Evolutionary conservation across 2,113 vertebrate species (phyloP).

Genomic region (Lophotis ruficrista): DNA sequence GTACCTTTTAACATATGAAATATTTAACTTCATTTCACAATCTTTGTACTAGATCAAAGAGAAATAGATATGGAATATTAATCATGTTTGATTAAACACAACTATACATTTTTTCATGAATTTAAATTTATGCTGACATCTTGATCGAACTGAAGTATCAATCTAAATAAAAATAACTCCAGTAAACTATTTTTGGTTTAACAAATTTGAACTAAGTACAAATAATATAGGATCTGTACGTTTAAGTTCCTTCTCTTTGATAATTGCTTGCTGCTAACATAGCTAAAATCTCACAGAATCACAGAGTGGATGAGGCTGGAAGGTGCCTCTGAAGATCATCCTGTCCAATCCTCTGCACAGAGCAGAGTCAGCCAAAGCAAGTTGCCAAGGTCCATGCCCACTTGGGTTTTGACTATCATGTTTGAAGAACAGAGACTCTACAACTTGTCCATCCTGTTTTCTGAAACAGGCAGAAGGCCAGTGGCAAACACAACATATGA

Average conservation of each 20-base stretch:
- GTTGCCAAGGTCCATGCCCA: not conserved
- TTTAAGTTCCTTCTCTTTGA: not conserved
- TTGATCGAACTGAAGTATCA: not conserved
- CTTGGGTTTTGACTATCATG: not conserved
- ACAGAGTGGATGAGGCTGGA: not conserved
- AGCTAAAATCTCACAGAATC: not conserved
- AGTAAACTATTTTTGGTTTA: not conserved
- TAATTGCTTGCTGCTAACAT: not conserved
- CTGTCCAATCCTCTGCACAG: not conserved
- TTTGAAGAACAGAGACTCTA: not conserved
- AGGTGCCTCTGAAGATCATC: fast-evolving
- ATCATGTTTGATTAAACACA: not conserved
- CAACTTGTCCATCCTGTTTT: not conserved
- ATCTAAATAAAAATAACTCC: not conserved
- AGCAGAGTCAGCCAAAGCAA: not conserved
- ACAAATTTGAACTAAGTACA: not conserved
- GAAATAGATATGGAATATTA: not conserved
- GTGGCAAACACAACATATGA: not conserved
- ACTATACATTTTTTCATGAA: not conserved
- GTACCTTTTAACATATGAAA: not conserved
- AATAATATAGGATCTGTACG: not conserved
- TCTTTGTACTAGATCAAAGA: not conserved
- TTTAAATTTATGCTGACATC: not conserved
- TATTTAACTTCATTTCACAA: not conserved
- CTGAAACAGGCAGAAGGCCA: not conserved